Percentiles rank a stretch among this genome's conserved stretches.
These are phyloP conservation scores for Centropus unirufus DNA, from an alignment of 2,113 vertebrate genomes.

Conservation along the genomic window DNA sequence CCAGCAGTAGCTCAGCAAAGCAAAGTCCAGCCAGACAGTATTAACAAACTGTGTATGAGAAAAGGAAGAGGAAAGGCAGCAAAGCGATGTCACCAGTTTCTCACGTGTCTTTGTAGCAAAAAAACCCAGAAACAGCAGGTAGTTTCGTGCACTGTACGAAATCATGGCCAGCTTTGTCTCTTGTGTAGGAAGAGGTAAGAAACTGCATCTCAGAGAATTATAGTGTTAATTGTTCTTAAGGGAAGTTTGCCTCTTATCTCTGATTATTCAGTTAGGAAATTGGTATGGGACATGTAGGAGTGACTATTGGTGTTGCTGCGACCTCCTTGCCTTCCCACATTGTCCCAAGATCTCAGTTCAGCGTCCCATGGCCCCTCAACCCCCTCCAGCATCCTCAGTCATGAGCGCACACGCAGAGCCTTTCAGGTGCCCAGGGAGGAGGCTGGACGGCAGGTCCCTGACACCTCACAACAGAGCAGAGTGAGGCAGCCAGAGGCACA, in stretches of 20 bases:
- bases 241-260: background rate
- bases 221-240: background rate
- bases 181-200: background rate
- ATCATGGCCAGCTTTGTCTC: fast-evolving
- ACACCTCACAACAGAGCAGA: background rate
- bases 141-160: background rate
- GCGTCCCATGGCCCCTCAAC: fast-evolving
- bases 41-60: background rate
- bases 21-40: background rate
- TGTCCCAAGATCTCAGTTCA: background rate
- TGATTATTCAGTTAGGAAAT: background rate
- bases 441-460: background rate
- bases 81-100: background rate
- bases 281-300: background rate
- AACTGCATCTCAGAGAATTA: background rate
- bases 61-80: background rate
- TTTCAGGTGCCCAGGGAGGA: background rate
- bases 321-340: background rate
- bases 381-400: background rate
- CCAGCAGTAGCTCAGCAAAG: background rate
- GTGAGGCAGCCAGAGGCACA: background rate
- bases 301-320: background rate
- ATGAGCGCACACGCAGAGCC: background rate
- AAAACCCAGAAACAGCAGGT: background rate
- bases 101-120: background rate